Evolutionary conservation across 1,140 invertebrate genomes (phyloP), one percentile per base, ranked within the genome.

Genomic region (Pseudomyrmex sp.): DNA sequence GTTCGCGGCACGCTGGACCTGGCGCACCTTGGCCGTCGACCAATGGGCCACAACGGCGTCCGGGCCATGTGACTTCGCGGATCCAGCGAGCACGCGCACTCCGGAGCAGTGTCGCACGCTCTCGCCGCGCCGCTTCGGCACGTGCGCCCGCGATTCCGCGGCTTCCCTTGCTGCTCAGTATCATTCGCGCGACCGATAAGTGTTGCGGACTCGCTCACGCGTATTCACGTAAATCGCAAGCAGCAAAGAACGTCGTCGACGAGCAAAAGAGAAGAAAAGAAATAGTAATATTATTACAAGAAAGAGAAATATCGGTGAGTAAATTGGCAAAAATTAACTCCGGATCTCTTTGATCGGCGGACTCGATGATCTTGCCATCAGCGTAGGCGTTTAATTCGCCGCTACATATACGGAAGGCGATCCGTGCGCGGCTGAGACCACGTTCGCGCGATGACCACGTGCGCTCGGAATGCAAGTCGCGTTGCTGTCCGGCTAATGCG

Each of bases 171-270:
- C 26, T 50, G 26, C 12, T 79, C 76, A 80, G 76, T 80, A 80
- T 80, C 66, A 50, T 8, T 72, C 35, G 76, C 15, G 76, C 66
- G 66, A 80, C 66, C 54, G 76, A 59, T 70, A 59, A 80, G 76
- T 59, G 44, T 70, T 48, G 13, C 20, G 20, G 3, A n/a, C 35
- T 70, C 15, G 66, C 56, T 70, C 66, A 46, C 66, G 66, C 13
- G 65, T 59, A 63, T 18, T 54, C 20, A 8, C 48, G 50, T 46
- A 18, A 15, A 59, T 50, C 54, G 54, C 44, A 13, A 35, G 13
- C 18, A 23, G 18, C 13, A 18, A 46, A 7, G 23, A 18, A 15
- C 23, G 44, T 56, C 44, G 59, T 12, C 20, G 56, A 18, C 52
- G 8, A 44, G 13, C 18, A 20, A 26, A 23, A 73, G 12, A 73